Conservation (phyloP, 2,113 vertebrate genomes). For the Scolopax mira region DNA sequence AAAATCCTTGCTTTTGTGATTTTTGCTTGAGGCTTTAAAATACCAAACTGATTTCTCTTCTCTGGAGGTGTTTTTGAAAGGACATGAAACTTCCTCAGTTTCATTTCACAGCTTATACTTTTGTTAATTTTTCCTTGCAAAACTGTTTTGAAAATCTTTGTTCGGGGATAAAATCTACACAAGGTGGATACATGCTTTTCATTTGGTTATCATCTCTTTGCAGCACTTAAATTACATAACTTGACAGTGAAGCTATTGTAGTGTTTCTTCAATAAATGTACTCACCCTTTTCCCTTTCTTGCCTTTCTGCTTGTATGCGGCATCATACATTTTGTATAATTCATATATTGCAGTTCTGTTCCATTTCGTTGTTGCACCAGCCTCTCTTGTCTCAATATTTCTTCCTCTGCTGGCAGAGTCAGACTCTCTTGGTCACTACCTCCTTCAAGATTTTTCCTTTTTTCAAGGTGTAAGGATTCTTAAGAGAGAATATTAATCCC, state of each 20-base stretch:
- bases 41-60: neutral
- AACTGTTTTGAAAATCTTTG: neutral
- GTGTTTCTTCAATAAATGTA: neutral
- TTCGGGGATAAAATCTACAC: neutral
- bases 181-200: neutral
- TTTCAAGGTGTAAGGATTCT: neutral
- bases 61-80: neutral
- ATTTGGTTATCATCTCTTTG: neutral
- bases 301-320: neutral
- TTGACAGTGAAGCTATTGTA: neutral
- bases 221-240: neutral
- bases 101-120: neutral
- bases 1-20: neutral
- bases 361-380: neutral
- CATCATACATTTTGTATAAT: neutral
- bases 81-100: neutral
- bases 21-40: neutral
- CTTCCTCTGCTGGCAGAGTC: neutral
- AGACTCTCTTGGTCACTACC: neutral
- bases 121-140: neutral
- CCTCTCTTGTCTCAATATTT: neutral
- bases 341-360: neutral
- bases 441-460: neutral
- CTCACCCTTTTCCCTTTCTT: neutral
- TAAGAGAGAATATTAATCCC: neutral